Conservation (phyloP, 2,888 invertebrate species). For the Molorchus minor region DNA sequence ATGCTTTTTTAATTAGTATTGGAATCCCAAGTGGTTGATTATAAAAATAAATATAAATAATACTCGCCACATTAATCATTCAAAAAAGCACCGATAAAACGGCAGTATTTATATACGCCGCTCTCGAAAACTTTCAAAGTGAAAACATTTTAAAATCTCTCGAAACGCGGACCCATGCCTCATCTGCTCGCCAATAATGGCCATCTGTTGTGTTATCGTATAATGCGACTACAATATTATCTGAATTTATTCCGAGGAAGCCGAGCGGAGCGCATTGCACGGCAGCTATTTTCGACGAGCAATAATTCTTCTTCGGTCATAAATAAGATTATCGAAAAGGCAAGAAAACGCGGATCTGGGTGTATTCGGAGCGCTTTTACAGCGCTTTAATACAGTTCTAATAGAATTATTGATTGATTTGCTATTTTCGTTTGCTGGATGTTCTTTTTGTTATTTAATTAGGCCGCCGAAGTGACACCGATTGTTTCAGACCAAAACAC, state of each 20-base stretch:
- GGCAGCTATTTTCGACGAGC: slow-evolving; percentile 45
- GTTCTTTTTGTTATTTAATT: no score
- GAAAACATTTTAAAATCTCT: slow-evolving; percentile 39
- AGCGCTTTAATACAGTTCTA: slow-evolving; percentile 13
- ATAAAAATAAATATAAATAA: slow-evolving; percentile 12
- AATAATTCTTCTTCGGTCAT: slow-evolving; percentile 54
- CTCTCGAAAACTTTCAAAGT: slow-evolving; percentile 29
- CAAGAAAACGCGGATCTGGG: slow-evolving; percentile 16
- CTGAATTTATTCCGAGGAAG: slow-evolving; percentile 50
- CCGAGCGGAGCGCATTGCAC: slow-evolving; percentile 22
- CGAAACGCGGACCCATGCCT: slow-evolving; percentile 38
- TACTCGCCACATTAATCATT: slow-evolving; percentile 9
- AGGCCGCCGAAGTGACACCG: no score
- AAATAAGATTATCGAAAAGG: slow-evolving; percentile 50
- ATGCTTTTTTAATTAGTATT: neutral
- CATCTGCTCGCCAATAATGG: slow-evolving; percentile 51
- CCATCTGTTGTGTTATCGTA: slow-evolving; percentile 56
- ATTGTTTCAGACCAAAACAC: no score
- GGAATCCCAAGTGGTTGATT: neutral
- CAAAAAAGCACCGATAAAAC: neutral
- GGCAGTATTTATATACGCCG: slow-evolving; percentile 9
- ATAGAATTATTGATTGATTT: slow-evolving; percentile 19
- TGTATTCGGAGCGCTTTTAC: slow-evolving; percentile 13
- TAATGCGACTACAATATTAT: slow-evolving; percentile 54
- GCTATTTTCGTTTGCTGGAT: neutral